These are phyloP conservation scores for Polypterus senegalus DNA, from an alignment of 2,113 vertebrate species.

Conservation along the genomic window DNA sequence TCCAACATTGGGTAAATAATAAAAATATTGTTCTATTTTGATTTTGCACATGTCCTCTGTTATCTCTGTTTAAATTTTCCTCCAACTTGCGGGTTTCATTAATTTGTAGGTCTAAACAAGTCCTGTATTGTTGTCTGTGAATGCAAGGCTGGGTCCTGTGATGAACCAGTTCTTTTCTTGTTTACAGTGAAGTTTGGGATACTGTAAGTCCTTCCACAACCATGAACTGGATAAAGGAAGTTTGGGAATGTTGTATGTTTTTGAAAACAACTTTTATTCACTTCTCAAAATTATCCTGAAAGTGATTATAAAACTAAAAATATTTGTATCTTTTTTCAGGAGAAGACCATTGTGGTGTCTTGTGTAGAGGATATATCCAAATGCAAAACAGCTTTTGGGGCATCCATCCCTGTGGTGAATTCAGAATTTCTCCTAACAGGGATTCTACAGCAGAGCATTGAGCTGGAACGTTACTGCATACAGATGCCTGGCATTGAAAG, in stretches of 20 bases:
- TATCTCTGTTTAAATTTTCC: no score
- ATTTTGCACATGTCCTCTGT: no score
- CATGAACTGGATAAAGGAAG: not conserved
- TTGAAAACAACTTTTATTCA: not conserved
- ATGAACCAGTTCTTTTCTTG: not conserved
- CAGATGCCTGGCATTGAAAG: conserved; percentile 4
- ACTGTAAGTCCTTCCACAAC: not conserved
- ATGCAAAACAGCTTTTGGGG: conserved; percentile 41
- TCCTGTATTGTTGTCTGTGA: no score
- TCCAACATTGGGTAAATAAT: no score
- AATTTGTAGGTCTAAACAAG: no score
- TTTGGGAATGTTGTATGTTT: not conserved
- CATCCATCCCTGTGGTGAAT: conserved; percentile 52
- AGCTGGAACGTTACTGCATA: conserved; percentile 42
- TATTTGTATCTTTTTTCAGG: conserved; percentile 32
- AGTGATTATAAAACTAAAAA: not conserved
- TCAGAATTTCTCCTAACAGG: conserved; percentile 72
- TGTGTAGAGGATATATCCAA: conserved; percentile 57
- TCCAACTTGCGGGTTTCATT: no score
- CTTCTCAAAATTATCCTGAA: not conserved
- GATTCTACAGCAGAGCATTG: conserved; percentile 64
- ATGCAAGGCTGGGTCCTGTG: not conserved
- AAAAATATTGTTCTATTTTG: no score
- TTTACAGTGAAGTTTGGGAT: no score
- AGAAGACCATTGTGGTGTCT: conserved; percentile 61